phyloP scores from a whole-genome alignment of 1,140 invertebrate genomes.

The Apocrypta bakeri region DNA sequence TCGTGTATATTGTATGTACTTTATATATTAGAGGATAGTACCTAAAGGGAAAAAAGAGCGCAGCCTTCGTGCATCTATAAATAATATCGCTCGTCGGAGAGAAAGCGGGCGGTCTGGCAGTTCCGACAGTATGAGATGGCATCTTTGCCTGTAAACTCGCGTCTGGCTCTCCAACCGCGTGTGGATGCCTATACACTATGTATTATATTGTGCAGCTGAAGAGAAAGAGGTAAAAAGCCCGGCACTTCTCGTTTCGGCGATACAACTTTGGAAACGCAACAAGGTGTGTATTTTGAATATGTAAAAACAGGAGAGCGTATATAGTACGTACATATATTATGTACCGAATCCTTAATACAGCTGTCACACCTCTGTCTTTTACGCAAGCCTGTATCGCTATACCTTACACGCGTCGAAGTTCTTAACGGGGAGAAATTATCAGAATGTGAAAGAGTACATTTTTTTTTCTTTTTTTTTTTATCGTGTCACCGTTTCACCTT shows the following conservation, averaged over 20 bases:
- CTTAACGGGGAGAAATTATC: too few relatives aligned
- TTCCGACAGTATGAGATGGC: constrained; percentile 39
- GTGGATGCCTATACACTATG: background rate
- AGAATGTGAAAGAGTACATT: too few relatives aligned
- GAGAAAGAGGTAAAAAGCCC: background rate
- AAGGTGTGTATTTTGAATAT: too few relatives aligned
- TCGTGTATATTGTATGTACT: background rate
- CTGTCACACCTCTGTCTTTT: background rate
- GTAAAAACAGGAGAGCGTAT: too few relatives aligned
- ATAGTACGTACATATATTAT: too few relatives aligned
- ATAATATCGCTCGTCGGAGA: constrained; percentile 41
- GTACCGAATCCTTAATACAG: background rate
- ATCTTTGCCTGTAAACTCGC: constrained; percentile 36
- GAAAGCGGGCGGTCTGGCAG: background rate
- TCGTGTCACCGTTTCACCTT: background rate
- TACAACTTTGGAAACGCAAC: background rate
- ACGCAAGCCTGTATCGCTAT: background rate
- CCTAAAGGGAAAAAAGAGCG: constrained; percentile 14
- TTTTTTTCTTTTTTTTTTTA: background rate
- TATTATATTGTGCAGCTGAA: background rate
- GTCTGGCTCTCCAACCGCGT: too few relatives aligned
- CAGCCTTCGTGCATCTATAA: constrained; percentile 45
- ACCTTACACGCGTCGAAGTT: too few relatives aligned
- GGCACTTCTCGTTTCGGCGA: background rate
- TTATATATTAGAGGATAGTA: background rate